Base-by-base conservation (phyloP, 2,888 invertebrate species). In the Diploptera punctata region DNA sequence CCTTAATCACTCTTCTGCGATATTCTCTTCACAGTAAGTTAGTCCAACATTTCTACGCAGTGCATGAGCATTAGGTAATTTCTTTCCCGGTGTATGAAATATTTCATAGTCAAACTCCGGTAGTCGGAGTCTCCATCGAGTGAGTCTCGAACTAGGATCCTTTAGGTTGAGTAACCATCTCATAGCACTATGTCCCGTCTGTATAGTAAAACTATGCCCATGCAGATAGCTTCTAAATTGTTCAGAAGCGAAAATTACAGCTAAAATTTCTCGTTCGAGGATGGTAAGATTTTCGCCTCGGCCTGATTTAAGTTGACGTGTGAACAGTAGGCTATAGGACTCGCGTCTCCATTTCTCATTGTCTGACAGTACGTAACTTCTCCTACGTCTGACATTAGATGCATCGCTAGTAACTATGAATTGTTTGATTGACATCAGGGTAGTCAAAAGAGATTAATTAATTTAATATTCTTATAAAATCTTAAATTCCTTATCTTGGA, bases 381-480 rank as follows among this genome's bases (percentile, higher is more conserved):
- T 75, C 0, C 73, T 75, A 1, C 76, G 7, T 0, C 73, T 73
- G 2, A 16, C 13, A 3, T 38, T 29, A 1, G 69, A 68, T 0
- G 77, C 77, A 44, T 78, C 77, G 0, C 73, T 73, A 3, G 75
- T 43, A n/a, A 77, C 21, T 19, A 74, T 60, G 57, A 77, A 77
- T 0, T 70, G 52, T 29, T 47, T 4, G 1, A 26, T n/a, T n/a
- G 74, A 76, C 52, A 76, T 71, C n/a, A 71, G 76, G 47, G 71
- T 75, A 16, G 10, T n/a, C 33, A 29, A 52, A 7, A 67, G 1
- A 1, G 33, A 3, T n/a, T 3, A 7, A 7, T 9, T 3, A 5
- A 1, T 68, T 19, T 54, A 9, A 1, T 2, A 13, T 19, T 1
- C 5, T n/a, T 21, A 31, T 18, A 54, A 31, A 24, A 3, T 31